These are phyloP conservation scores for Neofelis nebulosa DNA, from an alignment of 2,113 vertebrate genomes.

Conservation along the genomic window DNA sequence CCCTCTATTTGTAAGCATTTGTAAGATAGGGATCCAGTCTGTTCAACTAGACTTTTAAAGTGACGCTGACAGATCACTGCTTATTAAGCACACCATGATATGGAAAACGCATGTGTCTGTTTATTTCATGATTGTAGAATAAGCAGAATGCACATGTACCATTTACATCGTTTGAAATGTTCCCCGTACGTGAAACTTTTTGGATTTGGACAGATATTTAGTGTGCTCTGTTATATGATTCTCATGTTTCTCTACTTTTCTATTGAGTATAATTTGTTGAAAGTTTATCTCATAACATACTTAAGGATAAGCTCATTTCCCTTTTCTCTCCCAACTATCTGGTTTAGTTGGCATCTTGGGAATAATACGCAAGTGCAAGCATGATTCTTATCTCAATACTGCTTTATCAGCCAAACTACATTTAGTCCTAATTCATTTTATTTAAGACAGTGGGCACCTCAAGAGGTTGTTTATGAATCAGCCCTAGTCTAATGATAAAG, in stretches of 20 bases:
- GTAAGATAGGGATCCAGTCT: background rate
- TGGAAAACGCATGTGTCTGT: background rate
- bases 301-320: background rate
- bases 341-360: background rate
- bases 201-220: background rate
- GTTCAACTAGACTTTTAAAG: background rate
- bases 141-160: background rate
- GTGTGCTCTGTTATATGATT: background rate
- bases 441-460: background rate
- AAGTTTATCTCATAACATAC: background rate
- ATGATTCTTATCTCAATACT: background rate
- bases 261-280: background rate
- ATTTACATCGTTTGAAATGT: background rate
- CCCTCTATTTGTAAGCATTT: background rate
- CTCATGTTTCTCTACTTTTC: background rate
- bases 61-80: background rate
- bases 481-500: background rate
- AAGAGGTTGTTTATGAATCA: background rate
- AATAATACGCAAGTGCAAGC: background rate
- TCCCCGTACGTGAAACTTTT: background rate
- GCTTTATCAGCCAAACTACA: background rate
- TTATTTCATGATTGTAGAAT: background rate
- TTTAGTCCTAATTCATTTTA: background rate
- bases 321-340: background rate
- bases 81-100: background rate